These are phyloP conservation scores for Choreutis nemorana DNA, from an alignment of 2,888 invertebrate species.

Conservation along the genomic window DNA sequence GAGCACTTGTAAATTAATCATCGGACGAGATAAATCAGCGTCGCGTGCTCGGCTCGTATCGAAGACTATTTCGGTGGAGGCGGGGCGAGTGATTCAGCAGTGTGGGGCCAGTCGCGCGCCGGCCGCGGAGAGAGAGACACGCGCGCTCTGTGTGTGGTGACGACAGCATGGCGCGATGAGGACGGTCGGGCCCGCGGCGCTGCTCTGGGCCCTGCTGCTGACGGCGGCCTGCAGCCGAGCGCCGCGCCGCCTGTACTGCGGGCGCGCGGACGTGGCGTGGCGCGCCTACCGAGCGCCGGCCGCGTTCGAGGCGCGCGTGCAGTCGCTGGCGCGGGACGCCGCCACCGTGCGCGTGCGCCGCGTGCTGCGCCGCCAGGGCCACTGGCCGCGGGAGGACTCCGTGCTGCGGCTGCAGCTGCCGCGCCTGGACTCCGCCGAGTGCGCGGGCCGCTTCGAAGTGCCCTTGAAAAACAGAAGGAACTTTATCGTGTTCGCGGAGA, in stretches of 20 bases:
- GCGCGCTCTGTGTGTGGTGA: conserved; percentile 16
- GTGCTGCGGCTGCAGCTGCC: conserved; percentile 42
- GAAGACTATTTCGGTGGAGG: conserved; percentile 50
- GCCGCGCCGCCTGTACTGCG: conserved; percentile 57
- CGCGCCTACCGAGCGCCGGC: conserved; percentile 59
- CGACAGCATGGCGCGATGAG: conserved; percentile 58
- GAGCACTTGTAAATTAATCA: conserved; percentile 43
- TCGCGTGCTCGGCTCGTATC: conserved; percentile 18
- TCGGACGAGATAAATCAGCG: conserved; percentile 24
- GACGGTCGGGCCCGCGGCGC: conserved; percentile 56
- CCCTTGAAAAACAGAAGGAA: conserved; percentile 47
- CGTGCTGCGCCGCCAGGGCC: conserved; percentile 45
- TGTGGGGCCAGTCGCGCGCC: conserved; percentile 48
- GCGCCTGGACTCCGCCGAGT: conserved; percentile 32
- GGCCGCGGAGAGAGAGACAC: conserved; percentile 43
- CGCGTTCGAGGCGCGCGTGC: conserved; percentile 59
- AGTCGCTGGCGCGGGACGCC: conserved; percentile 45
- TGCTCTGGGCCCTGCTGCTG: conserved; percentile 54
- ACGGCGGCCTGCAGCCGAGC: conserved; percentile 28
- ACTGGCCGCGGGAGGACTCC: conserved; percentile 50
- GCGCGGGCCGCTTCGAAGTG: conserved; percentile 55
- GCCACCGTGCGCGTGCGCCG: conserved; percentile 52
- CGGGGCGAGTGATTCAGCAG: conserved; percentile 28
- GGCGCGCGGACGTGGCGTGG: conserved; percentile 62
- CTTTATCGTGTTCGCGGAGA: conserved; percentile 60